Evolutionary conservation across 2,797 vertebrate genomes (phyloP).

Genomic region (Ataeniobius toweri): DNA sequence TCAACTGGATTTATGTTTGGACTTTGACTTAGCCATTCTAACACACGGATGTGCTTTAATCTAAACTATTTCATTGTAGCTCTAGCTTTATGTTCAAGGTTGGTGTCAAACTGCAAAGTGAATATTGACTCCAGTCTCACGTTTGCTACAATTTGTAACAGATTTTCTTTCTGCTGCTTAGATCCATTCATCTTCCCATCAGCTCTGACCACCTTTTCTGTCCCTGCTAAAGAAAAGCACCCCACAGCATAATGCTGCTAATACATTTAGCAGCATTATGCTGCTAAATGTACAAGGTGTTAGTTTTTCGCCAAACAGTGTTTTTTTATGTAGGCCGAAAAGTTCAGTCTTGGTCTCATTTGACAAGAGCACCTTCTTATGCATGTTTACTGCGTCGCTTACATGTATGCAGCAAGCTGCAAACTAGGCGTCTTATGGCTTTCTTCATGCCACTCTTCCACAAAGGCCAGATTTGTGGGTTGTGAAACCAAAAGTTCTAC

Average conservation of each 20-base stretch:
- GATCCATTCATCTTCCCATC: no score
- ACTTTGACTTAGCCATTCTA: not conserved
- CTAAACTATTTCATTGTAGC: not conserved
- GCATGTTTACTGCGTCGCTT: no score
- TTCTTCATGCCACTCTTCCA: no score
- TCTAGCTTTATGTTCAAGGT: not conserved
- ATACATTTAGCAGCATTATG: not conserved
- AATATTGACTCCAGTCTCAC: not conserved
- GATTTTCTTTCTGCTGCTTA: no score
- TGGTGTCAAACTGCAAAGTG: not conserved
- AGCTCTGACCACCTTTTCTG: no score
- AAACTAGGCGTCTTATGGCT: no score
- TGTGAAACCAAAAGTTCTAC: no score
- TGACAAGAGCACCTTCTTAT: not conserved
- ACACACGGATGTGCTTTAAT: no score
- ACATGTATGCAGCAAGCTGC: no score
- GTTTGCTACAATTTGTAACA: not conserved
- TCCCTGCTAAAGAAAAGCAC: not conserved
- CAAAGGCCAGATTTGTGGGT: no score
- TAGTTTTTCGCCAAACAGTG: no score
- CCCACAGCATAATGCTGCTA: not conserved
- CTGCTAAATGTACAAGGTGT: no score
- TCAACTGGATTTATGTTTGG: not conserved
- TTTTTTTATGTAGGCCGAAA: not conserved
- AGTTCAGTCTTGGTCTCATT: not conserved